A percentile compares a stretch with the other conserved stretches of the same genome.
These are phyloP conservation scores for Athene cunicularia DNA, from an alignment of 2,113 vertebrate genomes.

Conservation along the genomic window DNA sequence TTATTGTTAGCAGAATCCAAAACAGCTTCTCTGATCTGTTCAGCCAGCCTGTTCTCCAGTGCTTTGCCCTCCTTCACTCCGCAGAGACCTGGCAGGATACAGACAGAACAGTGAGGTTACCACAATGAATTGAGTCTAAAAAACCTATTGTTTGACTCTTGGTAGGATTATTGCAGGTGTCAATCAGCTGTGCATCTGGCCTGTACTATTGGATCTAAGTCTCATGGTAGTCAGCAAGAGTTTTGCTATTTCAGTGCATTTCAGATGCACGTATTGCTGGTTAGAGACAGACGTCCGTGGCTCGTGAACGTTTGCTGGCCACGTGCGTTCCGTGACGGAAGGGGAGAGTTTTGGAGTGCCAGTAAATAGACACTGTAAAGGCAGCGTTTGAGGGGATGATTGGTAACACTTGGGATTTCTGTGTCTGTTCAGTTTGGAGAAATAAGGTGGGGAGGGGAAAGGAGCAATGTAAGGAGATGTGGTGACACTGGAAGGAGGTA, in stretches of 20 bases:
- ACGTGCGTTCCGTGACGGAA: fast-evolving
- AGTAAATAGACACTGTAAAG: neutral
- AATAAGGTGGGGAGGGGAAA: neutral
- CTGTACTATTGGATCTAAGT: fast-evolving
- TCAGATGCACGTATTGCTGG: too few relatives aligned
- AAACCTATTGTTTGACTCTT: neutral
- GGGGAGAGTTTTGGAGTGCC: neutral
- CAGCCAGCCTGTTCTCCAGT: neutral
- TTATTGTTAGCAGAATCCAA: too few relatives aligned
- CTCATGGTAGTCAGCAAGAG: neutral
- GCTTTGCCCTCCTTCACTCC: neutral
- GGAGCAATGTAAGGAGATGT: fast-evolving
- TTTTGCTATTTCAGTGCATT: neutral
- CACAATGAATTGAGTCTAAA: neutral
- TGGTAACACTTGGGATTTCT: neutral
- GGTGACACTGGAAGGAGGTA: neutral
- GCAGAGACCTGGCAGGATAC: neutral
- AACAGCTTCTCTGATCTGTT: neutral
- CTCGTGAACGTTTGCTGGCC: fast-evolving
- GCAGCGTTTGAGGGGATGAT: neutral
- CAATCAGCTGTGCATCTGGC: neutral
- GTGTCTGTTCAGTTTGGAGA: neutral
- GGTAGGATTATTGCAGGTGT: neutral
- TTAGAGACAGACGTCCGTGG: neutral
- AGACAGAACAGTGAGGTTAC: neutral